Percentiles rank a stretch among this genome's conserved stretches.
These are phyloP conservation scores for Trialeurodes vaporariorum DNA, from an alignment of 1,140 invertebrate genomes.

Conservation along the genomic window DNA sequence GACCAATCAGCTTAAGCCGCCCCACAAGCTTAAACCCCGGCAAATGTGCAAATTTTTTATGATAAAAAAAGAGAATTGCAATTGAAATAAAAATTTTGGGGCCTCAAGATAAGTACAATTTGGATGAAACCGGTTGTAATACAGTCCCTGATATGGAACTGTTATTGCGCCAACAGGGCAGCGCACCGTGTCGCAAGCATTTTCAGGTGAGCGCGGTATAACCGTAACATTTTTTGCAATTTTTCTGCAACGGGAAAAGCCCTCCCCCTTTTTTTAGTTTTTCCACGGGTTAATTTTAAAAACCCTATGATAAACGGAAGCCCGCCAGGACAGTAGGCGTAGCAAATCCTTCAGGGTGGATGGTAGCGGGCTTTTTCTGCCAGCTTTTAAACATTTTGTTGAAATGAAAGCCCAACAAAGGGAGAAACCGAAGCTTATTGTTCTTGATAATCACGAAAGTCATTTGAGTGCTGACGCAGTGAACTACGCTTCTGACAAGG, in stretches of 20 bases:
- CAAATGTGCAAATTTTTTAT: conserved; percentile 31
- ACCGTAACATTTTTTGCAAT: conserved; percentile 22
- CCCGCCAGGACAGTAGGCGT: conserved; percentile 3
- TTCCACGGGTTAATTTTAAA: conserved; percentile 23
- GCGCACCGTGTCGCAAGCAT: conserved; percentile 29
- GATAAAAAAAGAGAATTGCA: conserved; percentile 23
- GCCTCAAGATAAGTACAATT: conserved; percentile 29
- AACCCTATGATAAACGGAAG: background rate
- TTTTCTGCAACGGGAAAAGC: conserved; percentile 28
- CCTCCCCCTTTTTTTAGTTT: conserved; percentile 31
- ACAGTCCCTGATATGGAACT: conserved; percentile 31
- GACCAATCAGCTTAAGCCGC: conserved; percentile 33
- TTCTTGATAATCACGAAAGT: conserved; percentile 22
- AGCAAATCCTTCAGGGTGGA: conserved; percentile 9
- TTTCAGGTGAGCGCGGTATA: conserved; percentile 28
- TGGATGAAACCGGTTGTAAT: conserved; percentile 32
- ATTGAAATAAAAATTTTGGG: conserved; percentile 14
- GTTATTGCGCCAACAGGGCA: conserved; percentile 27
- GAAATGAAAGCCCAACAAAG: background rate
- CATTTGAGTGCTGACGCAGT: conserved; percentile 19
- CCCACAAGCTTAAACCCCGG: conserved; percentile 34
- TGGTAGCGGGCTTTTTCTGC: conserved; percentile 9
- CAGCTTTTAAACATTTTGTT: conserved; percentile 11
- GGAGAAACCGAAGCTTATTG: conserved; percentile 3
- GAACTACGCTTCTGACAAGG: conserved; percentile 21